These are phyloP conservation scores for Geococcyx californianus DNA, from an alignment of 2,113 vertebrate species.

Conservation along the genomic window DNA sequence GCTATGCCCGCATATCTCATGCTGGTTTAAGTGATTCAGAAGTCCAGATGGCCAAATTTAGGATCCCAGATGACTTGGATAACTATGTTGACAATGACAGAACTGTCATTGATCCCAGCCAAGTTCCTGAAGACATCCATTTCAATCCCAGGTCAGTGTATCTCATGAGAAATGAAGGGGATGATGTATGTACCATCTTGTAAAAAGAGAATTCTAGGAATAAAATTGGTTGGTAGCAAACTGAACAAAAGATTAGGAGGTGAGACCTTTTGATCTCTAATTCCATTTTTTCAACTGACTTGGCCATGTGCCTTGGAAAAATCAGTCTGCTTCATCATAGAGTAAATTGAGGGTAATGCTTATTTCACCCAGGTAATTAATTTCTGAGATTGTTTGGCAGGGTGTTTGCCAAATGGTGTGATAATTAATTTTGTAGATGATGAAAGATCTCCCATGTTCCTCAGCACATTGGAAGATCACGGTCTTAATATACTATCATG, in stretches of 20 bases:
- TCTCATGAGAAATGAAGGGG: not conserved
- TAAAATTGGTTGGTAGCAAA: not conserved
- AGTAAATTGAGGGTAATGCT: not conserved
- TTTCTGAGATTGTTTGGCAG: not conserved
- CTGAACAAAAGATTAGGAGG: not conserved
- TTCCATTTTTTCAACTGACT: not conserved
- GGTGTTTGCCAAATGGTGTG: not conserved
- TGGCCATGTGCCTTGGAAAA: slow-evolving; percentile 1
- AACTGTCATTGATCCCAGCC: slow-evolving; percentile 62
- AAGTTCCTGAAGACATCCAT: slow-evolving; percentile 67
- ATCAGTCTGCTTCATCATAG: not conserved
- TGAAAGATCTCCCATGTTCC: not conserved
- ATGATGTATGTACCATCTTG: not conserved
- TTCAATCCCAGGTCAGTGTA: slow-evolving; percentile 75
- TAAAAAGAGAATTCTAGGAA: not conserved
- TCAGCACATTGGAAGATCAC: not conserved
- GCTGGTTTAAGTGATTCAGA: slow-evolving; percentile 79
- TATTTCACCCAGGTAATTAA: not conserved
- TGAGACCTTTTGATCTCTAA: not conserved
- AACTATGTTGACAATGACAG: slow-evolving; percentile 72
- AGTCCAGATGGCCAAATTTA: slow-evolving; percentile 78
- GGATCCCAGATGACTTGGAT: slow-evolving; percentile 68
- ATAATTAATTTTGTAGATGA: not conserved
- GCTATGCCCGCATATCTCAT: slow-evolving; percentile 79
- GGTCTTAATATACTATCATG: not conserved